Evolutionary conservation across 2,797 vertebrate species (phyloP).

Genomic region (Phrynocephalus vlangalii): DNA sequence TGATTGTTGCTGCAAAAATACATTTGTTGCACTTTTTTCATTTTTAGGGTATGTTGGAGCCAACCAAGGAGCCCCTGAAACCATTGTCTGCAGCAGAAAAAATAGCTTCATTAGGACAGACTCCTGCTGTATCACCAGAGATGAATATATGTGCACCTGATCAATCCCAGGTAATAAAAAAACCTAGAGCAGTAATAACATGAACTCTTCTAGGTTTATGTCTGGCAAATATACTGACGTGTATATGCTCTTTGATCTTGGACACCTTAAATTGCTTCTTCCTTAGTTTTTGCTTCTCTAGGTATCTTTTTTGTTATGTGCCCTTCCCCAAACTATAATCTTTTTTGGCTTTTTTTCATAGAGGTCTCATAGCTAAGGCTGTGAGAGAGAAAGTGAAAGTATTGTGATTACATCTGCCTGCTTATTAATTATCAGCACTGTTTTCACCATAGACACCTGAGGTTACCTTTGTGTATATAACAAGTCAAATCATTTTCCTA

Average conservation of each 20-base stretch:
- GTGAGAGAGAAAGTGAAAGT: slow-evolving; percentile 13
- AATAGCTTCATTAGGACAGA: slow-evolving; percentile 84
- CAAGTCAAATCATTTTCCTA: neutral
- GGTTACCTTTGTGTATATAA: neutral
- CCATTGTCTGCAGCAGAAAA: slow-evolving; percentile 85
- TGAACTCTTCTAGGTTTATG: neutral
- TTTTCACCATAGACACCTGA: neutral
- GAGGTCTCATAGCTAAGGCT: neutral
- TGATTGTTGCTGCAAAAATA: neutral
- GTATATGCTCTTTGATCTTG: neutral
- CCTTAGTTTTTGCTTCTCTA: neutral
- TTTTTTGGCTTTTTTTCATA: slow-evolving; percentile 58
- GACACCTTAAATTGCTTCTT: neutral
- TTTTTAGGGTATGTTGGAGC: slow-evolving; percentile 90
- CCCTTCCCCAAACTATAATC: neutral
- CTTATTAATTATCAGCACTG: slow-evolving; percentile 1
- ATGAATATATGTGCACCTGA: slow-evolving; percentile 84
- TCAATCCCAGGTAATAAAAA: slow-evolving; percentile 85
- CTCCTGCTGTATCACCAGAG: slow-evolving; percentile 81
- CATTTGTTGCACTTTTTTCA: slow-evolving; percentile 9
- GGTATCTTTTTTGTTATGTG: neutral
- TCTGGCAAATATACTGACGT: neutral
- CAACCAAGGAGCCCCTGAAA: slow-evolving; percentile 91
- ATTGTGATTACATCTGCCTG: slow-evolving; percentile 35
- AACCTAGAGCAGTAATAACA: neutral